Conservation (phyloP, 2,888 invertebrate genomes). For the Rhagophthalmus giganteus region DNA sequence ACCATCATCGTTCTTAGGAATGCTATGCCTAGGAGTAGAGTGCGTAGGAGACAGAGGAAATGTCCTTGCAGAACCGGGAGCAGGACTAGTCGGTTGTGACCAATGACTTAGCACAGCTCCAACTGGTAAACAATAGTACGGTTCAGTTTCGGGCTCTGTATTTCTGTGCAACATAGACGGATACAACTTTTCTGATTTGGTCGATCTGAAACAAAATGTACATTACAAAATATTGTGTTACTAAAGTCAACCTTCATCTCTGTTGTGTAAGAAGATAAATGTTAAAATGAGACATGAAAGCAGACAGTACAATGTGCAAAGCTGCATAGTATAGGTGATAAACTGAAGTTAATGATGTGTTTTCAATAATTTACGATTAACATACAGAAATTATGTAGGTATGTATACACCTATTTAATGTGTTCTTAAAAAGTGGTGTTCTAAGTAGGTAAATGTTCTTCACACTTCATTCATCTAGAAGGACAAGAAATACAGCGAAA, state of each 20-base stretch:
- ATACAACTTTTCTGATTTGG: slow-evolving; percentile 93
- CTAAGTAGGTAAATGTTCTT: too few relatives aligned
- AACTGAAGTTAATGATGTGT: slow-evolving; percentile 24
- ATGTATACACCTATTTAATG: too few relatives aligned
- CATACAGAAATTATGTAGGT: too few relatives aligned
- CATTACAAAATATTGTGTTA: slow-evolving; percentile 1
- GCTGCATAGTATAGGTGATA: slow-evolving; percentile 14
- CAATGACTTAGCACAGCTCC: slow-evolving; percentile 62
- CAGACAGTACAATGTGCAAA: slow-evolving; percentile 36
- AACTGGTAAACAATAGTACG: slow-evolving; percentile 83
- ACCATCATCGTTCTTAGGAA: slow-evolving; percentile 73
- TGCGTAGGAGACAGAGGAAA: slow-evolving; percentile 66
- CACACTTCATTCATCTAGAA: too few relatives aligned
- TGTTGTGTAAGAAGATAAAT: background rate
- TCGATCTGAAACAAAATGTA: slow-evolving; percentile 68
- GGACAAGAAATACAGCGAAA: too few relatives aligned
- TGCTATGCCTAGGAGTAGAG: slow-evolving; percentile 60
- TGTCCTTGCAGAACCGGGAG: slow-evolving; percentile 59
- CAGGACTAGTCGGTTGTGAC: slow-evolving; percentile 76
- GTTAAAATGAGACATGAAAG: slow-evolving; percentile 31
- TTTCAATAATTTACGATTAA: too few relatives aligned
- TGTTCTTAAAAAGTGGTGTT: too few relatives aligned
- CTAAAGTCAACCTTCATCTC: background rate
- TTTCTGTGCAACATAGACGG: slow-evolving; percentile 87
- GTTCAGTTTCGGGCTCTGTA: slow-evolving; percentile 81